Conservation (phyloP, 1,140 invertebrate species). For the Dufourea novaeangliae region DNA sequence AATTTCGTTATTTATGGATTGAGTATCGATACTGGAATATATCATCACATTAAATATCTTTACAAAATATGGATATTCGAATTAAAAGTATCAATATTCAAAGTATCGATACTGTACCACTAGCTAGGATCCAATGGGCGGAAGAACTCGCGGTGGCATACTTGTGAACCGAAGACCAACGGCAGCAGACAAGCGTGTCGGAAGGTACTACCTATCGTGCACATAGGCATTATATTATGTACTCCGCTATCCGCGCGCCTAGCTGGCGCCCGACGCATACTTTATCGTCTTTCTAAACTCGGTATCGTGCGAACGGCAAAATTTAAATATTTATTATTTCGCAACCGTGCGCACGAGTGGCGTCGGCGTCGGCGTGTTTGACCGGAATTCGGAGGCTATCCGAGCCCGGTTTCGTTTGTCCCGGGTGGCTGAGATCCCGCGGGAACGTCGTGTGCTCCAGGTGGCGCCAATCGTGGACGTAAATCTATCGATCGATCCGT, state of each 20-base stretch:
- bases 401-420: background rate
- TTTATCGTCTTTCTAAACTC: constrained; percentile 65
- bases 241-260: constrained; percentile 69
- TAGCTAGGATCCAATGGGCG: too few relatives aligned
- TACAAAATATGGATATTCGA: too few relatives aligned
- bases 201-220: constrained; percentile 48
- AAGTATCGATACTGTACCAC: too few relatives aligned
- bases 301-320: constrained; percentile 58
- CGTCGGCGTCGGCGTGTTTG: background rate
- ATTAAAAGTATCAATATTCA: too few relatives aligned
- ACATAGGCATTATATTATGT: constrained; percentile 61
- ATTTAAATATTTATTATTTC: constrained; percentile 69
- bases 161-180: constrained; percentile 51
- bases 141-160: constrained; percentile 6
- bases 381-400: constrained; percentile 9
- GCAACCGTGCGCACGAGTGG: background rate
- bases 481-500: constrained; percentile 66
- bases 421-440: background rate
- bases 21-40: too few relatives aligned
- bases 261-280: constrained; percentile 68
- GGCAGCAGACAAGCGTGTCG: constrained; percentile 63
- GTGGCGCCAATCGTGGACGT: constrained; percentile 38
- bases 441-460: background rate
- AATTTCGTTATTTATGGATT: too few relatives aligned
- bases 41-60: too few relatives aligned